Conservation (phyloP, 2,888 invertebrate species). For the Fragum sueziense region DNA sequence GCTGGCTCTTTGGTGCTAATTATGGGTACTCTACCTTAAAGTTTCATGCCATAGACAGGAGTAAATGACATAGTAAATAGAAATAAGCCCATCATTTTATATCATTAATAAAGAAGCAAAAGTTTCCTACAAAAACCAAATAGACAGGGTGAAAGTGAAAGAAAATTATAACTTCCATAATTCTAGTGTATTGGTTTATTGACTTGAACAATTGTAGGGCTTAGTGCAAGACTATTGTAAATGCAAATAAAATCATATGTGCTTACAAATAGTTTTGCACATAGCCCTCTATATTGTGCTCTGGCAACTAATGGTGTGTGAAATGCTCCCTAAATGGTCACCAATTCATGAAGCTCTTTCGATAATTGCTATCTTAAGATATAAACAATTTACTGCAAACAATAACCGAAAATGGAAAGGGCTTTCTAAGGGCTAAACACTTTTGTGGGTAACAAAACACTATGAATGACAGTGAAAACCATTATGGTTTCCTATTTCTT, state of each 20-base stretch:
- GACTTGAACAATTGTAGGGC: not conserved
- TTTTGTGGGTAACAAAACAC: not conserved
- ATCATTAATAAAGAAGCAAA: too few species aligned
- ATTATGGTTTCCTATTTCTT: conserved; percentile 8
- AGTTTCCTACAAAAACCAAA: too few species aligned
- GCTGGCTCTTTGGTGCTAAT: too few species aligned
- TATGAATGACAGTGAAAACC: conserved; percentile 20
- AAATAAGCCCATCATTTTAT: too few species aligned
- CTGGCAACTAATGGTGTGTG: conserved; percentile 7
- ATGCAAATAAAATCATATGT: too few species aligned
- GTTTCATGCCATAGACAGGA: too few species aligned
- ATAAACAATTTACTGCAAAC: conserved; percentile 8
- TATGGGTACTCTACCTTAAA: too few species aligned
- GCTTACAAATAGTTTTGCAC: too few species aligned
- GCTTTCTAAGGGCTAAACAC: not conserved
- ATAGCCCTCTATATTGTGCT: too few species aligned
- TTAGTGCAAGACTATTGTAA: too few species aligned
- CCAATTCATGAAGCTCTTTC: not conserved
- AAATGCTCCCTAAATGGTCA: conserved; percentile 6
- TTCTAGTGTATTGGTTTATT: conserved; percentile 4
- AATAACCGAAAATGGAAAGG: conserved; percentile 14
- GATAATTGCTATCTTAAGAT: conserved; percentile 16
- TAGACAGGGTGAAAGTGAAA: not conserved
- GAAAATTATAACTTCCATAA: not conserved
- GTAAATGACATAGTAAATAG: too few species aligned